phyloP scores from a whole-genome alignment of 2,797 vertebrate genomes.

The Smutsia gigantea region DNA sequence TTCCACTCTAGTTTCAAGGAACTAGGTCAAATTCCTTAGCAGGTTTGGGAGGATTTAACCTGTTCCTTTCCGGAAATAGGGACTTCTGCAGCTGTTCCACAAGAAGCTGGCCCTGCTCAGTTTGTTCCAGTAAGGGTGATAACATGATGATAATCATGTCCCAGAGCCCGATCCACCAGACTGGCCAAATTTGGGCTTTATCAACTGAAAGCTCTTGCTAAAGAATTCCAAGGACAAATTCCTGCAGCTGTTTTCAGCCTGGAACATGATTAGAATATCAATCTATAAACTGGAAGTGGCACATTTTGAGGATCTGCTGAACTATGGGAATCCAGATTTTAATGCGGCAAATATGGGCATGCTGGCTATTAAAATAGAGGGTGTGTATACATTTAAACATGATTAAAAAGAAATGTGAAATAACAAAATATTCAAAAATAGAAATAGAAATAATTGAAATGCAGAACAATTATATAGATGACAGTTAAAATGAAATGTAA shows the following conservation, averaged over 20 bases:
- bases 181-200: background rate
- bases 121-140: background rate
- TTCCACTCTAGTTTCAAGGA: conserved; percentile 42
- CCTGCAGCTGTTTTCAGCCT: conserved; percentile 32
- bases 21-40: conserved; percentile 61
- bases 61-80: background rate
- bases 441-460: conserved; percentile 38
- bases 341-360: background rate
- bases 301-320: background rate
- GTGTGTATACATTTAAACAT: background rate
- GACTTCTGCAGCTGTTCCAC: background rate
- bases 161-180: background rate
- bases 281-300: background rate
- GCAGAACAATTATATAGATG: background rate
- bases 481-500: conserved; percentile 52
- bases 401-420: conserved; percentile 55
- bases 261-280: conserved; percentile 24
- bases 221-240: conserved; percentile 35
- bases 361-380: conserved; percentile 46
- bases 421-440: conserved; percentile 48
- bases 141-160: background rate
- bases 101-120: background rate
- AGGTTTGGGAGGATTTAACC: conserved; percentile 41
- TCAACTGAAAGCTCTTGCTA: background rate
- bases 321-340: background rate